Conservation (phyloP, 2,888 invertebrate genomes). For the Platerodrilus igneus region DNA sequence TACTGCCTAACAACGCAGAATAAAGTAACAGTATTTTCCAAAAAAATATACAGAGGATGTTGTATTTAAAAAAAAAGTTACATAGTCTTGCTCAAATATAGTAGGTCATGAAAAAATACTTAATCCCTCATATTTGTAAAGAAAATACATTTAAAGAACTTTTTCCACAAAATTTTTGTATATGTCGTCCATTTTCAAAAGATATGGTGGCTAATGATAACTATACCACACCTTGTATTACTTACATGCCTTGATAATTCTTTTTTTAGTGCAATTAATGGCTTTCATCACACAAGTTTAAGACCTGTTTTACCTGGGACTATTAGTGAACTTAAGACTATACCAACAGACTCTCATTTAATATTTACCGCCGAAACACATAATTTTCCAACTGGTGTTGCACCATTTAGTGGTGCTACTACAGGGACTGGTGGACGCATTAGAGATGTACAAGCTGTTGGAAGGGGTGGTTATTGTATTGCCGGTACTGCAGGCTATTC, state of each 20-base stretch:
- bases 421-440: slow-evolving; percentile 97
- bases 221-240: no score
- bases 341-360: slow-evolving; percentile 69
- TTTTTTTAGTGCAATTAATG: slow-evolving; percentile 75
- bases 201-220: no score
- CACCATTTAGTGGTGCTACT: slow-evolving; percentile 96
- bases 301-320: slow-evolving; percentile 63
- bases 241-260: slow-evolving; percentile 3
- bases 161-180: no score
- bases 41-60: no score
- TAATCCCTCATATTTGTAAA: no score
- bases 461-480: slow-evolving; percentile 88
- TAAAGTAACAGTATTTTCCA: no score
- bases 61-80: no score
- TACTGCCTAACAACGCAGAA: no score
- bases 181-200: no score
- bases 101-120: no score
- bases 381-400: slow-evolving; percentile 96
- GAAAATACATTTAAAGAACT: no score
- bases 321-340: slow-evolving; percentile 55
- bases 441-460: slow-evolving; percentile 92
- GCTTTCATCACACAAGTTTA: slow-evolving; percentile 67
- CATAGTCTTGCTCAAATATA: no score
- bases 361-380: slow-evolving; percentile 99
- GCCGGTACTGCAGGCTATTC: slow-evolving; percentile 97